Percentiles rank a stretch among this genome's conserved stretches.
Conservation (phyloP, 1,140 invertebrate species). For the Brachionus rubens region DNA sequence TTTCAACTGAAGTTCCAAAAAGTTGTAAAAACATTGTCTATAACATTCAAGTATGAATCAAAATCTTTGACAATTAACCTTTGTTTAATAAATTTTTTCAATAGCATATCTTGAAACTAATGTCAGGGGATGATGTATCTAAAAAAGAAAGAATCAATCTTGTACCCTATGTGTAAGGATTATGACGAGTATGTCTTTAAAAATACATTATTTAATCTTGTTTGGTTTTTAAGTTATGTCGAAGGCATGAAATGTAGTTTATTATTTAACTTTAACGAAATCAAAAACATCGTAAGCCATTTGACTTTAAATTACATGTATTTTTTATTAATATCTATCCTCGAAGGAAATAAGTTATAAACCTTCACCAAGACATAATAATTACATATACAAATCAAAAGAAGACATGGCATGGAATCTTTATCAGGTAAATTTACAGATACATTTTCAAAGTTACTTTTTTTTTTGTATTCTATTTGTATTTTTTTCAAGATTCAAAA, state of each 20-base stretch:
- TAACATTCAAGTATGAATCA: conserved; percentile 30
- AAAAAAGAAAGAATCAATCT: conserved; percentile 37
- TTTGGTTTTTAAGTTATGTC: neutral
- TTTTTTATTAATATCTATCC: neutral
- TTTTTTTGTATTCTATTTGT: neutral
- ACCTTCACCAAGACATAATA: conserved; percentile 16
- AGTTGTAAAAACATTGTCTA: neutral
- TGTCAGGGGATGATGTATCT: neutral
- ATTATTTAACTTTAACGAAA: conserved; percentile 14
- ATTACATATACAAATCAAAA: conserved; percentile 40
- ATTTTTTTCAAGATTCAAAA: conserved; percentile 19
- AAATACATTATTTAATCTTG: neutral
- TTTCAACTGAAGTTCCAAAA: neutral
- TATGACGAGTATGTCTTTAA: neutral
- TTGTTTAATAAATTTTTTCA: neutral
- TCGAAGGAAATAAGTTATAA: conserved; percentile 38
- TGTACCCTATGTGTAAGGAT: neutral
- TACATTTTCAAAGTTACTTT: neutral
- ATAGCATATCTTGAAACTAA: neutral
- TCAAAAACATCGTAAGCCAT: conserved; percentile 33
- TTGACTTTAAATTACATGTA: too few relatives aligned
- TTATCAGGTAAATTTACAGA: conserved; percentile 38
- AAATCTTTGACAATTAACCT: neutral
- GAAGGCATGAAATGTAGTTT: conserved; percentile 33
- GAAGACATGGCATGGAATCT: conserved; percentile 27